Conservation (phyloP, 2,888 invertebrate species). For the Dryobotodes eremita region DNA sequence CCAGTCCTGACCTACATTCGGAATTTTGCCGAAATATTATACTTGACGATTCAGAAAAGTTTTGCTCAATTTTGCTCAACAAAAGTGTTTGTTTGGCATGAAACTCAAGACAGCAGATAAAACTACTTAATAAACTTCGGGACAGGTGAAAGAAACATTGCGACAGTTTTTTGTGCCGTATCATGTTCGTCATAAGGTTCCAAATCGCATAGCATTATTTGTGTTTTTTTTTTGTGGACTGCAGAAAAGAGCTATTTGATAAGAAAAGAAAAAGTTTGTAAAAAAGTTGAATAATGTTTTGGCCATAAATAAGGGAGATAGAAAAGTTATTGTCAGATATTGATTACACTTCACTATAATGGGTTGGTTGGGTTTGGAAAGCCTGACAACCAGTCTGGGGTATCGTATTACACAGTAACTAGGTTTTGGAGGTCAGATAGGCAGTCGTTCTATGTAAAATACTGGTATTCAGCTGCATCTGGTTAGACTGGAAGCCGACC, state of each 20-base stretch:
- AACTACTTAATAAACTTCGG: constrained; percentile 57
- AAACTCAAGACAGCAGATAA: constrained; percentile 36
- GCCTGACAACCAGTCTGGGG: background rate
- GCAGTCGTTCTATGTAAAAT: background rate
- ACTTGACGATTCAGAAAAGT: constrained; percentile 18
- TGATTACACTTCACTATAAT: background rate
- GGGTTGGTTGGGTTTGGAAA: background rate
- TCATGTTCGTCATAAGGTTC: constrained; percentile 1
- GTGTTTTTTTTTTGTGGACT: background rate
- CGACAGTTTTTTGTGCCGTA: constrained; percentile 3
- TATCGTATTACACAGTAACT: background rate
- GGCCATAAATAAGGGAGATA: background rate
- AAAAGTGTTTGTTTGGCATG: constrained; percentile 57
- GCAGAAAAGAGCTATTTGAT: background rate
- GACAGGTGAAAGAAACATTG: constrained; percentile 46
- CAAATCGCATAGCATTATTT: constrained; percentile 21
- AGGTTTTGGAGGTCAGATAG: background rate
- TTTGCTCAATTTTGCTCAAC: constrained; percentile 34
- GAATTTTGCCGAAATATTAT: constrained; percentile 22
- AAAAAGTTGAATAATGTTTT: constrained; percentile 2
- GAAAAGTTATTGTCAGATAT: background rate
- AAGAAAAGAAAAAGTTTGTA: background rate
- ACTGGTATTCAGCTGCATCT: background rate
- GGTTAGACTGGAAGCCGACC: background rate
- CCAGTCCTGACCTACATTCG: constrained; percentile 26